Percentiles rank a stretch among this genome's conserved stretches.
These are phyloP conservation scores for Tachyglossus aculeatus DNA, from an alignment of 2,797 vertebrate species.

Conservation along the genomic window DNA sequence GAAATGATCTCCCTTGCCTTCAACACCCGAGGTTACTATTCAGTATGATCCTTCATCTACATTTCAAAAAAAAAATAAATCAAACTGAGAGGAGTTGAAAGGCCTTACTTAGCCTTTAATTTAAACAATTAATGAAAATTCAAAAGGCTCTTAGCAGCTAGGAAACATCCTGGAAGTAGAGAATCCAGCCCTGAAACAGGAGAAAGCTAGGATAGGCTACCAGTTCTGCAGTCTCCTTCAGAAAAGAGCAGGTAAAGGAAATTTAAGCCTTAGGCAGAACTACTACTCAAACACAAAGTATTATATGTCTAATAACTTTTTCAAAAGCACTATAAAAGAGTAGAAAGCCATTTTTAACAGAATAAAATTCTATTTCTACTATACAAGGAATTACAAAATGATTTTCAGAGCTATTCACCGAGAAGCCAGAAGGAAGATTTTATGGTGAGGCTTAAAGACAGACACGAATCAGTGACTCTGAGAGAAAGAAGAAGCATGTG, in stretches of 20 bases:
- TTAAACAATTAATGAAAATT: constrained; percentile 16
- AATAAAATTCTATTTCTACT: constrained; percentile 42
- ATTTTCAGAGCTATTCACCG: constrained; percentile 48
- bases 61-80: too few relatives aligned
- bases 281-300: constrained; percentile 14
- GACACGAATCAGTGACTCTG: constrained; percentile 22
- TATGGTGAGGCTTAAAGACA: constrained; percentile 26
- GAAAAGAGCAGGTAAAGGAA: constrained; percentile 19
- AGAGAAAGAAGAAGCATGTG: constrained; percentile 18
- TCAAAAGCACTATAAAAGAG: constrained; percentile 40
- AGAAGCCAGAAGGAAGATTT: constrained; percentile 44
- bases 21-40: too few relatives aligned
- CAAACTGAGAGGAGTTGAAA: too few relatives aligned
- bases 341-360: constrained; percentile 42
- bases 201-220: background rate
- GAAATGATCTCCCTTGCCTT: too few relatives aligned
- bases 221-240: constrained; percentile 36
- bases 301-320: constrained; percentile 56
- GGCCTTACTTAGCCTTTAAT: constrained; percentile 10
- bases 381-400: constrained; percentile 41
- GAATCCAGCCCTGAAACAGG: background rate
- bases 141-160: constrained; percentile 11
- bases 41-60: too few relatives aligned
- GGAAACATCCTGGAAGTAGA: background rate
- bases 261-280: constrained; percentile 43